These are phyloP conservation scores for Hypanus sabinus DNA, from an alignment of 2,113 vertebrate species.

Conservation along the genomic window DNA sequence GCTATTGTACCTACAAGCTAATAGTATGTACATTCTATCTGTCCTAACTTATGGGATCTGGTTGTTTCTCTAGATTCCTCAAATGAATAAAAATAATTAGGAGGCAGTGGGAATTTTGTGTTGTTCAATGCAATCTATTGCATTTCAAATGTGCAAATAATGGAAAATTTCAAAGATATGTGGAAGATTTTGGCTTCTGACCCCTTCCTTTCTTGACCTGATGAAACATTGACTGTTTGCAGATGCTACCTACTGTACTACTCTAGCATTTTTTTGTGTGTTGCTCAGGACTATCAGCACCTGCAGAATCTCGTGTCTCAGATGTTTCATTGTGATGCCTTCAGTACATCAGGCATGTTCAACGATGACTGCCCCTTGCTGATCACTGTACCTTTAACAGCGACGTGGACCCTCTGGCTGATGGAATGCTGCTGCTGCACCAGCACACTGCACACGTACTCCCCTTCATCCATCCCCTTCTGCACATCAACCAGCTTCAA, in stretches of 20 bases:
- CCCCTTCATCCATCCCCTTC: slow-evolving; percentile 95
- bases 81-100: background rate
- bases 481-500: slow-evolving; percentile 94
- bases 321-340: background rate
- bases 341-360: background rate
- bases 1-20: background rate
- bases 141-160: background rate
- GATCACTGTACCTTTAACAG: slow-evolving; percentile 81
- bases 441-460: slow-evolving; percentile 92
- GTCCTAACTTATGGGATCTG: background rate
- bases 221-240: too few species aligned
- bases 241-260: too few species aligned
- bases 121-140: background rate
- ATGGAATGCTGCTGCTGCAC: slow-evolving; percentile 96
- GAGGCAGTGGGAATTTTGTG: background rate
- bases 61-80: background rate
- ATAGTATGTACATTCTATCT: background rate
- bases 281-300: too few species aligned
- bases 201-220: background rate
- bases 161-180: background rate
- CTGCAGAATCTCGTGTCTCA: too few species aligned
- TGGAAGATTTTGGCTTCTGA: background rate
- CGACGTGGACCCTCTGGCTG: slow-evolving; percentile 89
- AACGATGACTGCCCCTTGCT: background rate
- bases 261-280: too few species aligned